These are phyloP conservation scores for Drosophila neutralis DNA, from an alignment of 2,888 invertebrate species.

Conservation along the genomic window DNA sequence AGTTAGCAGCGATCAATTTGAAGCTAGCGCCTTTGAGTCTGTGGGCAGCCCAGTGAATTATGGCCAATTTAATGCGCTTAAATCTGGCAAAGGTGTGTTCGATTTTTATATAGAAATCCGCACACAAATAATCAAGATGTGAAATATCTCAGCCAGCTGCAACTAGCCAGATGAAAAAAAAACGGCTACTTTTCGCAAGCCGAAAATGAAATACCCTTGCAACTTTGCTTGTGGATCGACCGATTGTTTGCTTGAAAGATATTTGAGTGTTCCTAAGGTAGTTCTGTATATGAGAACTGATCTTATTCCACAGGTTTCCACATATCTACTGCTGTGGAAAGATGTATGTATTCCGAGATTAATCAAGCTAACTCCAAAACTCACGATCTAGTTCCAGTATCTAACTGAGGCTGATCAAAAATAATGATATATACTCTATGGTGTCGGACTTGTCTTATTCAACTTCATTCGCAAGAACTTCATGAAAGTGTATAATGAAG, in stretches of 20 bases:
- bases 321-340: neutral
- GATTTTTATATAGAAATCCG: conserved; percentile 3
- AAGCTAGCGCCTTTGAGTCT: conserved; percentile 35
- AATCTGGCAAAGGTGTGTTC: conserved; percentile 15
- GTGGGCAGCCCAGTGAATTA: conserved; percentile 32
- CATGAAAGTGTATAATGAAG: too few species aligned
- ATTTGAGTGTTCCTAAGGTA: neutral
- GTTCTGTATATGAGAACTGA: neutral
- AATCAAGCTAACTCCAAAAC: neutral
- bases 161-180: neutral
- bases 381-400: neutral
- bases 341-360: too few species aligned
- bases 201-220: neutral
- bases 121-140: conserved; percentile 6
- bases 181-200: neutral
- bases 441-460: neutral
- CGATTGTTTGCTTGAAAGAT: neutral
- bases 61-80: conserved; percentile 24
- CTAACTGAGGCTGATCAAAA: neutral
- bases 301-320: accelerated
- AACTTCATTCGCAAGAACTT: neutral
- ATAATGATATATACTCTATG: neutral
- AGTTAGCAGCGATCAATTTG: conserved; percentile 16
- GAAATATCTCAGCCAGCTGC: neutral
- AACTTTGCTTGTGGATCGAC: neutral